Conservation (phyloP, 2,113 vertebrate genomes). For the Peromyscus leucopus region DNA sequence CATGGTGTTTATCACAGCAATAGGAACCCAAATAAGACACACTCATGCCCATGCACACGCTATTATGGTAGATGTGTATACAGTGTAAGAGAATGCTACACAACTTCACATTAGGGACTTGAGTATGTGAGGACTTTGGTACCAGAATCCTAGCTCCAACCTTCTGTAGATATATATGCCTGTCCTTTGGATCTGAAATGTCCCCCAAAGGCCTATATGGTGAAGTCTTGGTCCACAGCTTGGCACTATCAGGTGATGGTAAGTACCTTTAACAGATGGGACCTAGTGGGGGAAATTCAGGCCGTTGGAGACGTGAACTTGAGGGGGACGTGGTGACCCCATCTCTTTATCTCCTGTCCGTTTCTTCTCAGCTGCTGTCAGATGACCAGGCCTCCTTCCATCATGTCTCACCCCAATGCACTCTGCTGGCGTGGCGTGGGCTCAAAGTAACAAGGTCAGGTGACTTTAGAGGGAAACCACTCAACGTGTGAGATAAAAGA, state of each 20-base stretch:
- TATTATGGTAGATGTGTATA: no score
- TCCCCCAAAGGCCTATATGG: background rate
- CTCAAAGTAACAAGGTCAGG: background rate
- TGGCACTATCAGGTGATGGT: background rate
- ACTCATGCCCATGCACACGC: background rate
- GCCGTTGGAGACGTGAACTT: background rate
- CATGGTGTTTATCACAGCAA: background rate
- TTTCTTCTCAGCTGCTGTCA: background rate
- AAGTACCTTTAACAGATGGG: background rate
- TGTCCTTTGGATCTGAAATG: background rate
- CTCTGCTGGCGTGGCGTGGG: background rate
- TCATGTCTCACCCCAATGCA: background rate
- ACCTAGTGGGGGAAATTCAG: background rate
- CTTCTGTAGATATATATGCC: background rate
- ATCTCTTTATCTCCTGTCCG: background rate
- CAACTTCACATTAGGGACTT: background rate
- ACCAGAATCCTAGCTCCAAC: no score
- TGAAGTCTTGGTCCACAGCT: background rate
- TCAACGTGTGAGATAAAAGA: background rate
- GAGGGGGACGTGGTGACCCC: background rate
- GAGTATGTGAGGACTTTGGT: background rate
- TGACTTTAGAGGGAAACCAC: background rate
- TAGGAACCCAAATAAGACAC: background rate
- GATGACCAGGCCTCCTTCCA: background rate
- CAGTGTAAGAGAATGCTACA: background rate